Evolutionary conservation across 2,113 vertebrate genomes (phyloP).

Genomic region (Paratilapia polleni): DNA sequence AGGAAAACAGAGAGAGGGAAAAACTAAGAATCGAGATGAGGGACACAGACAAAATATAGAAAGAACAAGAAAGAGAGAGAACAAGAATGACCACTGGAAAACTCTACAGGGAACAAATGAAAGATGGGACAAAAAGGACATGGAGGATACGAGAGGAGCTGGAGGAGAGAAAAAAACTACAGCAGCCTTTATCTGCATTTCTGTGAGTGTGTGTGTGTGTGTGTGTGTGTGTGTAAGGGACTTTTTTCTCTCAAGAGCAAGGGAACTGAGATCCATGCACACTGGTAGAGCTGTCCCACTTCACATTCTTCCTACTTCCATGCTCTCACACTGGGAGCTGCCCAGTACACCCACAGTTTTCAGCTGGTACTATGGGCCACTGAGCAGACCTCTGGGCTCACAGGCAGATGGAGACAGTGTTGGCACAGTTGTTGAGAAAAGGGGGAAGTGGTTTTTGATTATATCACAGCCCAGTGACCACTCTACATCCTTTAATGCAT

Average conservation of each 20-base stretch:
- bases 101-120: constrained; percentile 49
- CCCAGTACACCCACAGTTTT: background rate
- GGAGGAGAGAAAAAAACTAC: background rate
- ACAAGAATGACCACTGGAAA: constrained; percentile 14
- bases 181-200: constrained; percentile 16
- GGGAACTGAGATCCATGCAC: constrained; percentile 8
- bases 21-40: background rate
- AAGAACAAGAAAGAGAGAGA: background rate
- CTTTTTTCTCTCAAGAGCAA: background rate
- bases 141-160: background rate
- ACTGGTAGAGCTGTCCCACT: background rate
- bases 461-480: background rate
- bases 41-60: background rate
- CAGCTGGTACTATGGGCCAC: constrained; percentile 15
- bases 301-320: constrained; percentile 8
- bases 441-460: constrained; percentile 11
- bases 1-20: background rate
- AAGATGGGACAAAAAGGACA: constrained; percentile 12
- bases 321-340: constrained; percentile 13
- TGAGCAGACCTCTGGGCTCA: constrained; percentile 32
- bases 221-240: constrained; percentile 6
- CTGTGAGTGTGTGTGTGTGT: constrained; percentile 1
- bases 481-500: background rate
- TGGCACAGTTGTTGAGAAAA: background rate
- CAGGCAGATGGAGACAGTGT: background rate